Evolutionary conservation across 2,797 vertebrate species (phyloP).

Genomic region (Cephalopachus bancanus): DNA sequence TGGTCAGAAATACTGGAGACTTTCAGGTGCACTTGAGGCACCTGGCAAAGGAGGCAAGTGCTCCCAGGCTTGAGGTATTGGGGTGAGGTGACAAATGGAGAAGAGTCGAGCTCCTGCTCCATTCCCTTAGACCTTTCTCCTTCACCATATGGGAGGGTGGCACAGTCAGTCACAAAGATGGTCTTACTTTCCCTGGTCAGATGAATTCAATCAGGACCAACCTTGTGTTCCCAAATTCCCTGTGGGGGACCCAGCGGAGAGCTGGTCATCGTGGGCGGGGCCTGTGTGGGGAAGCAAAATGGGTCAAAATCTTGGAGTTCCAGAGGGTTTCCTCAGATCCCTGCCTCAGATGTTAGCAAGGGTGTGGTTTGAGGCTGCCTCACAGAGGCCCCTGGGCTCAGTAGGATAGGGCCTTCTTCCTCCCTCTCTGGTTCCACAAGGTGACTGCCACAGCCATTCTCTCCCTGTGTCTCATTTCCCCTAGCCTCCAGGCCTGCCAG

Average conservation of each 20-base stretch:
- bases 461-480: too few relatives aligned
- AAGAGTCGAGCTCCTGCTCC: neutral
- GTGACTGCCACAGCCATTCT: neutral
- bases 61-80: neutral
- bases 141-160: neutral
- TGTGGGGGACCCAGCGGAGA: neutral
- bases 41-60: neutral
- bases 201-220: neutral
- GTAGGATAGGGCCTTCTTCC: neutral
- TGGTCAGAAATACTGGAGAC: too few relatives aligned
- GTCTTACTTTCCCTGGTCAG: neutral
- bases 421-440: neutral
- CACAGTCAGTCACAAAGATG: neutral
- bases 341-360: neutral
- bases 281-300: neutral
- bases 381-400: too few relatives aligned
- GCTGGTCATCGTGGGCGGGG: neutral
- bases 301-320: neutral
- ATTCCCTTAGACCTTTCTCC: neutral
- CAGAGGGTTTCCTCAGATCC: neutral
- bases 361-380: neutral
- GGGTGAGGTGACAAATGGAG: neutral
- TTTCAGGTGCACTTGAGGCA: neutral
- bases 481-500: neutral
- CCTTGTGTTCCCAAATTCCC: neutral